A percentile compares a stretch with the other conserved stretches of the same genome.
Conservation (phyloP, 2,797 vertebrate genomes). For the Huso huso region DNA sequence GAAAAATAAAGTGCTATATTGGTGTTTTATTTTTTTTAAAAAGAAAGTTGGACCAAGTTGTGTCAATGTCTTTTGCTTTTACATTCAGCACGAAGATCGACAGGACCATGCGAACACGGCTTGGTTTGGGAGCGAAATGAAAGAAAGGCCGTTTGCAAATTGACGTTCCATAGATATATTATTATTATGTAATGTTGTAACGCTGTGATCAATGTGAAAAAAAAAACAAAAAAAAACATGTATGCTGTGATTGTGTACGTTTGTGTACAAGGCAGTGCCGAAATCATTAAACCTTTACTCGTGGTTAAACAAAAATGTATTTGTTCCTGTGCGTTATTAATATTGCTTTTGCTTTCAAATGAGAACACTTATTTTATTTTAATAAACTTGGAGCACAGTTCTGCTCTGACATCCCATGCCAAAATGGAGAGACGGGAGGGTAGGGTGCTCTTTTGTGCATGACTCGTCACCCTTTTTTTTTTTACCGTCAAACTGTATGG, state of each 20-base stretch:
- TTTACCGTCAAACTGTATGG: background rate
- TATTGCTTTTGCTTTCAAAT: conserved; percentile 38
- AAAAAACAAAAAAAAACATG: conserved; percentile 47
- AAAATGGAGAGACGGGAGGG: too few relatives aligned
- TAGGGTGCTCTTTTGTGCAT: too few relatives aligned
- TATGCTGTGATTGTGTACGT: conserved; percentile 75
- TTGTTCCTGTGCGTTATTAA: conserved; percentile 27
- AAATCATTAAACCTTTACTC: conserved; percentile 65
- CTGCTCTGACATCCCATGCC: too few relatives aligned
- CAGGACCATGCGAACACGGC: background rate
- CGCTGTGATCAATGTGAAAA: conserved; percentile 66
- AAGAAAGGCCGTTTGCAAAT: conserved; percentile 1
- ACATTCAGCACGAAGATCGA: conserved; percentile 31
- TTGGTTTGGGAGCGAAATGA: background rate
- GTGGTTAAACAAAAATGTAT: background rate
- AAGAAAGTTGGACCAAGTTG: conserved; percentile 32
- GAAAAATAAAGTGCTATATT: conserved; percentile 26
- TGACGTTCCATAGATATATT: conserved; percentile 19
- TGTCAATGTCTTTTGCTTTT: conserved; percentile 48
- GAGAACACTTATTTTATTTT: conserved; percentile 16
- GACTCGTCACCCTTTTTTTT: too few relatives aligned
- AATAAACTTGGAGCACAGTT: too few relatives aligned
- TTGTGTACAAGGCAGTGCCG: conserved; percentile 79
- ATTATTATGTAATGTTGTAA: conserved; percentile 64
- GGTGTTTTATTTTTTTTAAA: background rate